Conservation (phyloP, 2,797 vertebrate genomes). For the Neostethus bicornis region DNA sequence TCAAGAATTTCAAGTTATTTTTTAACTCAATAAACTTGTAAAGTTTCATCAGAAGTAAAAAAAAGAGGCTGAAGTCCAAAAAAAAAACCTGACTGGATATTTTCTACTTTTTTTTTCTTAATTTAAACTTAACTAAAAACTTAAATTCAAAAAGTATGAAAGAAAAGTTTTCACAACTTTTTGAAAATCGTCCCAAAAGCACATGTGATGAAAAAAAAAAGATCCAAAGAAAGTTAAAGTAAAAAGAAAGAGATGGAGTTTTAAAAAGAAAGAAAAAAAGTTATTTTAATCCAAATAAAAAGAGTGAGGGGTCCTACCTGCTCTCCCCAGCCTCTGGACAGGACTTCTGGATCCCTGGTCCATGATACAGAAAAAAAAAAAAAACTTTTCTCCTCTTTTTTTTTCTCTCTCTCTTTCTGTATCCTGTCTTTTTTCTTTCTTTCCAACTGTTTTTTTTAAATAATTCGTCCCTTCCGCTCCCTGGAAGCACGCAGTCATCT, state of each 20-base stretch:
- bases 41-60: too few relatives aligned
- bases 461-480: conserved; percentile 98
- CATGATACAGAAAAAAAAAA: conserved; percentile 81
- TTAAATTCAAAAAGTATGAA: too few relatives aligned
- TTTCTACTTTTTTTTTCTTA: too few relatives aligned
- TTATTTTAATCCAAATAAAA: conserved; percentile 12
- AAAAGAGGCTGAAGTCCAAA: too few relatives aligned
- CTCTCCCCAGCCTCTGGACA: conserved; percentile 86
- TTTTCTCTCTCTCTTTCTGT: conserved; percentile 46
- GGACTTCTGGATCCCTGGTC: conserved; percentile 89
- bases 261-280: neutral
- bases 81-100: too few relatives aligned
- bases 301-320: conserved; percentile 84
- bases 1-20: too few relatives aligned
- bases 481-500: conserved; percentile 98
- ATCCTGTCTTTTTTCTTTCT: conserved; percentile 81
- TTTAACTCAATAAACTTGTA: too few relatives aligned
- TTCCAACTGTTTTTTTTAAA: conserved; percentile 87
- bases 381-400: conserved; percentile 63
- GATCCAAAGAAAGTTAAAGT: neutral
- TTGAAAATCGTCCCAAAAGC: too few relatives aligned
- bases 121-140: too few relatives aligned
- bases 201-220: neutral
- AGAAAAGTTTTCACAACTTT: too few relatives aligned
- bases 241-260: neutral